Percentiles rank a stretch among this genome's conserved stretches.
These are phyloP conservation scores for Apodemia duryi DNA, from an alignment of 2,888 invertebrate genomes.

Conservation along the genomic window DNA sequence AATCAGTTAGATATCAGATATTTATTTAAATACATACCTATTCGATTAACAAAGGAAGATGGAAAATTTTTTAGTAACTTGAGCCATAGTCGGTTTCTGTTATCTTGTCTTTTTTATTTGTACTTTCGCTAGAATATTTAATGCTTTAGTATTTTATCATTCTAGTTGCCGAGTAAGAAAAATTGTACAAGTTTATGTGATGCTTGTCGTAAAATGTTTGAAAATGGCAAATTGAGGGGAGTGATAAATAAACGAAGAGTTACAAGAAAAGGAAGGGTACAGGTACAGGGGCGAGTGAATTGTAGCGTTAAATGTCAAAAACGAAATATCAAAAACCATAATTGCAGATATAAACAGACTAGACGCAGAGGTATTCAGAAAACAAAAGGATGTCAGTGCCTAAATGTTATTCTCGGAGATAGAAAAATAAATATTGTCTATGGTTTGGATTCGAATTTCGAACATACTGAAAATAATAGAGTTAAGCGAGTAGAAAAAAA, in stretches of 20 bases:
- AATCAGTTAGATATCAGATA: no score
- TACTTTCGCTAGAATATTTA: not conserved
- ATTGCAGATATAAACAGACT: not conserved
- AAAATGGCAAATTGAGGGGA: not conserved
- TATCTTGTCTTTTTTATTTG: not conserved
- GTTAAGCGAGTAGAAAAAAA: not conserved
- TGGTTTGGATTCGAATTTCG: not conserved
- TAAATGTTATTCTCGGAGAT: not conserved
- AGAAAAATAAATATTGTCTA: not conserved
- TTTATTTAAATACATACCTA: no score
- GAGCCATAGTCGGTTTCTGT: no score
- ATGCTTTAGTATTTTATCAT: not conserved
- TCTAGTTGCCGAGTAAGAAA: not conserved
- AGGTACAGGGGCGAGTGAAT: not conserved
- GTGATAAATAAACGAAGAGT: not conserved
- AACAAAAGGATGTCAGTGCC: not conserved
- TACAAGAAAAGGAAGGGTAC: not conserved
- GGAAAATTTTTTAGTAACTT: no score
- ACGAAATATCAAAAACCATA: not conserved
- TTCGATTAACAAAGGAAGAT: no score
- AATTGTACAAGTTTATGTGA: conserved; percentile 3
- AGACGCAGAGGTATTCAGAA: conserved; percentile 1
- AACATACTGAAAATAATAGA: not conserved
- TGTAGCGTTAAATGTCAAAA: not conserved
- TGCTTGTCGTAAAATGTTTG: conserved; percentile 4